Base-by-base conservation (phyloP, 2,888 invertebrate species). In the Rotaria magnacalcarata region DNA sequence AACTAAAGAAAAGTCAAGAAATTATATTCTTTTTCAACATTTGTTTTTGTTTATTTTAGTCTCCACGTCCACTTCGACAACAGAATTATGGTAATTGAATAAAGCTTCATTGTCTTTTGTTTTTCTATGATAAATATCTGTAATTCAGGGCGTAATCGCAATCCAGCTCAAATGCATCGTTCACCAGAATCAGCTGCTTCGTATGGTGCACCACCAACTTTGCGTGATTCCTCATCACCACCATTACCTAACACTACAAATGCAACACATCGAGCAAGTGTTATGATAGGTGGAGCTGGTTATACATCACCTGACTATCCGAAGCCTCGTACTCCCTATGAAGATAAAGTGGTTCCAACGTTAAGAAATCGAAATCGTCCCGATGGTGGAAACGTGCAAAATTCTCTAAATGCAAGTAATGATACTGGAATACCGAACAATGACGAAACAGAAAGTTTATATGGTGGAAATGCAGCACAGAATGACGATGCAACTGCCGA, bases 401-500 rank as follows among this genome's bases (percentile, higher is more conserved):
- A 54, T 21, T 34, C 54, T 34, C 24, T 47, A n/a, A 67, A 19
- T 34, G 34, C 19, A 16, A 27, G 19, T 41, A 41, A 2, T 19
- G 67, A 67, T 67, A 6, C 5, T 16, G 34, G 34, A 34, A 34
- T 34, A 67, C 0, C 4, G 10, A 80, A 6, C 21, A 80, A 43
- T 80, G 47, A 47, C n/a, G 80, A 80, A 80, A 47, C 43, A 24
- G 47, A 43, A 80, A 47, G 80, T 80, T 4, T 47, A 7, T 47
- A 19, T n/a, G 43, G 43, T 80, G 80, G 80, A 47, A 80, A 47
- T 11, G 4, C n/a, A 10, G 14, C 43, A 80, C 47, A 24, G n/a
- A 80, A 80, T 80, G 80, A 80, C 24, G 89, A 89, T 52, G 90
- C 90, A 86, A 89, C 90, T 21, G 90, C 90, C 87, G 89, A 90